Percentiles rank a stretch among this genome's conserved stretches.
These are phyloP conservation scores for Myotis davidii DNA, from an alignment of 2,113 vertebrate genomes.

Conservation along the genomic window DNA sequence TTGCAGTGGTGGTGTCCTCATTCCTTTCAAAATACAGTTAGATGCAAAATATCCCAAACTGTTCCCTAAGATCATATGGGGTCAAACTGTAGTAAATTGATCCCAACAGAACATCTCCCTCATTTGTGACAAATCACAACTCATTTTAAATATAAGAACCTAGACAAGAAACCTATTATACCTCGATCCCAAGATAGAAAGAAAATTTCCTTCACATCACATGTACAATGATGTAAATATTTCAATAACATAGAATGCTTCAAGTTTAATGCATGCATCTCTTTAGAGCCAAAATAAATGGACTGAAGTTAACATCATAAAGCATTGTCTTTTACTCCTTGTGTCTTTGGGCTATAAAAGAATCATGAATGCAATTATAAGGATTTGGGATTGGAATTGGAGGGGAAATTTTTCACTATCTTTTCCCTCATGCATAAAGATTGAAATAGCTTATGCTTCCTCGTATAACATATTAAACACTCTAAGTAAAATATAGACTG, in stretches of 20 bases:
- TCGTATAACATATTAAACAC: slow-evolving; percentile 80
- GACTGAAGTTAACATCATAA: slow-evolving; percentile 86
- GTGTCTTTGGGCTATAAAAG: slow-evolving; percentile 86
- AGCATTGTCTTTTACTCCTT: slow-evolving; percentile 89
- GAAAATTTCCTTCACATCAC: slow-evolving; percentile 79
- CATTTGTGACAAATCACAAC: slow-evolving; percentile 83
- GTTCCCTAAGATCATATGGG: slow-evolving; percentile 64
- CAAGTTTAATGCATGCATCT: slow-evolving; percentile 96
- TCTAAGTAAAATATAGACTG: slow-evolving; percentile 82
- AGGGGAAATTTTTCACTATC: slow-evolving; percentile 58
- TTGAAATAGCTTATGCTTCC: slow-evolving; percentile 70
- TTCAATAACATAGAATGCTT: slow-evolving; percentile 93
- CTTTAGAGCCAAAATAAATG: slow-evolving; percentile 90
- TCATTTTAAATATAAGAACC: slow-evolving; percentile 77
- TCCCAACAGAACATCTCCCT: slow-evolving; percentile 75
- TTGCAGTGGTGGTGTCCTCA: not conserved
- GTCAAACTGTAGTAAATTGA: slow-evolving; percentile 79
- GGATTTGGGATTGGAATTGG: slow-evolving; percentile 44
- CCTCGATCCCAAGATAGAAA: slow-evolving; percentile 68
- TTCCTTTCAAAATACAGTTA: slow-evolving; percentile 41
- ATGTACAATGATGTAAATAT: slow-evolving; percentile 96
- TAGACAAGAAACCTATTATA: slow-evolving; percentile 75
- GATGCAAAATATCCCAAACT: slow-evolving; percentile 64
- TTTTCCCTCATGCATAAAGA: slow-evolving; percentile 84
- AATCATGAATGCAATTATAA: slow-evolving; percentile 81